Evolutionary conservation across 1,140 invertebrate genomes (phyloP).

Genomic region (Euborellia annulipes): DNA sequence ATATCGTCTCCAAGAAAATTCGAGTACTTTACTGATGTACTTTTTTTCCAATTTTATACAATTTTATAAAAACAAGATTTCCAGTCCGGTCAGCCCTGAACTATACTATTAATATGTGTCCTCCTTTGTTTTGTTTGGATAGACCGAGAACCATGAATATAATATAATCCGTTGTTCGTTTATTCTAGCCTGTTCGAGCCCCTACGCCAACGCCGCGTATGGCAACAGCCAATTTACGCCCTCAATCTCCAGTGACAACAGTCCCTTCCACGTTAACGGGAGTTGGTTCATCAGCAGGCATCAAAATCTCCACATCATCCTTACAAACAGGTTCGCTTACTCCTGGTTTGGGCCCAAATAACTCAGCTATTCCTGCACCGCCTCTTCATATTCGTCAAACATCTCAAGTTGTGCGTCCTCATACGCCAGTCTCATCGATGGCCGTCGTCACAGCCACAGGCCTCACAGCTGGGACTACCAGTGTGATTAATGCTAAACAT

Average conservation of each 20-base stretch:
- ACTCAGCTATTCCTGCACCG: conserved; percentile 9
- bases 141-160: no score
- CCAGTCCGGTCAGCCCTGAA: no score
- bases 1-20: no score
- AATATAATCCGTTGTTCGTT: no score
- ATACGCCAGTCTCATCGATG: conserved; percentile 10
- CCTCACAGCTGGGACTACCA: conserved; percentile 8
- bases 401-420: conserved; percentile 6
- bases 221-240: conserved; percentile 21
- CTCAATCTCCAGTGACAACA: conserved; percentile 13
- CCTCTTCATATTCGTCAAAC: conserved; percentile 10
- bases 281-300: not conserved
- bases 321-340: not conserved
- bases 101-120: no score
- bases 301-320: not conserved
- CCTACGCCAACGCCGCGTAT: conserved; percentile 19
- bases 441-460: conserved; percentile 13
- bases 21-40: no score
- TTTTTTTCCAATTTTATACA: no score
- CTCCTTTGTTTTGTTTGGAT: no score
- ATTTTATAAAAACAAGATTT: no score
- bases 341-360: conserved; percentile 1
- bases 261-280: not conserved
- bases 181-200: conserved; percentile 23
- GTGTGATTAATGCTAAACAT: not conserved